Base-by-base conservation (phyloP, 2,113 vertebrate species). In the Aix galericulata region DNA sequence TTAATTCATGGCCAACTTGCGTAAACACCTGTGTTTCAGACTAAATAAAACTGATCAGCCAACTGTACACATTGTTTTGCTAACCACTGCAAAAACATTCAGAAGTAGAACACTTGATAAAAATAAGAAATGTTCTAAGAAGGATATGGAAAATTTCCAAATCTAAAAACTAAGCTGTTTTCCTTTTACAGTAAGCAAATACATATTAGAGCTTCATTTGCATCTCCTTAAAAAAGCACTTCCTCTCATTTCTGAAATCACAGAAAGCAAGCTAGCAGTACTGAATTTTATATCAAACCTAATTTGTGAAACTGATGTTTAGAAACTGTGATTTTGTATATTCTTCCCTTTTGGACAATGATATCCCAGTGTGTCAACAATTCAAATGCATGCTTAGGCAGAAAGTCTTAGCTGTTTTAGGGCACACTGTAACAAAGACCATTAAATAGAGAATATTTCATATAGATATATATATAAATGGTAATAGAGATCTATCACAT, bases 331-430 rank as follows among this genome's bases (percentile, higher is more conserved):
- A 60, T 5, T 42, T 8, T 40, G 40, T 32, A 53, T 66, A 48
- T 50, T 52, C 31, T 34, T 64, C n/a, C n/a, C 29, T 64, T 46
- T 13, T 4, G 13, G 23, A 40, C 25, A 55, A 80, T 55, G 63
- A 26, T 3, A 69, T 18, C 31, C 27, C 17, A 42, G 52, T 1
- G 8, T 0, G 3, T 21, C 3, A 52, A 38, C 23, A 55, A 82
- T 25, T 48, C 42, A 29, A 79, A 40, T 0, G 1, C 0, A 17
- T 1, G 21, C 0, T 0, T 0, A 53, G 17, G 52, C 12, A 52
- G 75, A 87, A n/a, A 5, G 48, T 3, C 1, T 32, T 20, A 5
- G 6, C 16, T 32, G 18, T 16, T 52, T 82, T 9, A 62, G 26
- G 25, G 59, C 13, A 62, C 7, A 1, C 8, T 16, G 11, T 13